A percentile compares a stretch with the other conserved stretches of the same genome.
Conservation (phyloP, 2,888 invertebrate genomes). For the Tanaodytes sp. region DNA sequence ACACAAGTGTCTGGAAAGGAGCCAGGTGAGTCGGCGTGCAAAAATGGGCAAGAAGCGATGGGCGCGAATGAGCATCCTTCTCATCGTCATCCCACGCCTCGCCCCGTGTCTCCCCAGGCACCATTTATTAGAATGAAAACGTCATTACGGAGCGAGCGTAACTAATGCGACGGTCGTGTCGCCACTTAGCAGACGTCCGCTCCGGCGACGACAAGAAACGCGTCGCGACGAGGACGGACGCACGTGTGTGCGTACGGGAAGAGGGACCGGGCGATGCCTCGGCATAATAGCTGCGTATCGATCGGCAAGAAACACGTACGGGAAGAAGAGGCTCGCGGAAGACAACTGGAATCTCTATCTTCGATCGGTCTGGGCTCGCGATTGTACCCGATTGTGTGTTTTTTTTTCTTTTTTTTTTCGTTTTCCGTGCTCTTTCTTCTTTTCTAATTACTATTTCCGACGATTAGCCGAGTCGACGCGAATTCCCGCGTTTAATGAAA, state of each 20-base stretch:
- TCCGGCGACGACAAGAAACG: conserved; percentile 30
- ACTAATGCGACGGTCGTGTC: conserved; percentile 58
- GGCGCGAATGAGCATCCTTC: too few species aligned
- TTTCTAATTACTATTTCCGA: conserved; percentile 51
- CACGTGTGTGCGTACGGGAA: conserved; percentile 26
- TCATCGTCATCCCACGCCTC: conserved; percentile 49
- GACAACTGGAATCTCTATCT: conserved; percentile 47
- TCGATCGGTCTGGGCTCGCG: conserved; percentile 17
- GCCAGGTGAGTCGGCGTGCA: not conserved
- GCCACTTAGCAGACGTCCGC: conserved; percentile 57
- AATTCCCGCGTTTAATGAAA: conserved; percentile 51
- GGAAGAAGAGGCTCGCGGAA: conserved; percentile 43
- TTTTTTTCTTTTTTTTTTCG: conserved; percentile 43
- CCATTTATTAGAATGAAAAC: conserved; percentile 60
- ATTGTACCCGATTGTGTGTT: conserved; percentile 42
- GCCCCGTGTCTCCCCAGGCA: conserved; percentile 48
- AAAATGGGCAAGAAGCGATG: conserved; percentile 31
- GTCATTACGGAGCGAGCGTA: conserved; percentile 57
- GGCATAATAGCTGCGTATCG: conserved; percentile 47
- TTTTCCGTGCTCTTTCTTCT: conserved; percentile 38
- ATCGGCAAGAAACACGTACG: conserved; percentile 15
- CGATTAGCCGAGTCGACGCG: conserved; percentile 45
- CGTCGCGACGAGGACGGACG: conserved; percentile 17
- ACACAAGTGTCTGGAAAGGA: too few species aligned
- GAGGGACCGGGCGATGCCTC: conserved; percentile 38